phyloP scores from a whole-genome alignment of 2,113 vertebrate genomes.

The Chionomys nivalis region DNA sequence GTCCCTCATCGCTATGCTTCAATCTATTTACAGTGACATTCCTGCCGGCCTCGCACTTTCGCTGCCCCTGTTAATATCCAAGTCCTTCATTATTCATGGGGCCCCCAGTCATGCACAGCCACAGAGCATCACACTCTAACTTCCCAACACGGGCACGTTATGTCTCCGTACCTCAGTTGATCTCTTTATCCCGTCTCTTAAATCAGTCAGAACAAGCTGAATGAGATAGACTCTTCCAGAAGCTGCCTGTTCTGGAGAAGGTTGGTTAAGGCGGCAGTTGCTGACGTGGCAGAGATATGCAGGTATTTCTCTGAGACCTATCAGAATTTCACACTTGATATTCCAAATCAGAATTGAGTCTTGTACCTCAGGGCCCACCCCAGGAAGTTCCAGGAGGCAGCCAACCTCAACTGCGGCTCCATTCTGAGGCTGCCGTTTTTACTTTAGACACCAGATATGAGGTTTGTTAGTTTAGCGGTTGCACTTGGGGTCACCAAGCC shows the following conservation, averaged over 20 bases:
- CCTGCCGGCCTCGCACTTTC: neutral
- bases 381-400: neutral
- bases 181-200: neutral
- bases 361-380: rapidly evolving
- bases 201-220: neutral
- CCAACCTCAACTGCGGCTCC: rapidly evolving
- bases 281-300: rapidly evolving
- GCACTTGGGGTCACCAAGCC: neutral
- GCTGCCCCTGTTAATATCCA: neutral
- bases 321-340: rapidly evolving
- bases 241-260: neutral
- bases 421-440: neutral
- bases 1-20: neutral
- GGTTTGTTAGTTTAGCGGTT: neutral
- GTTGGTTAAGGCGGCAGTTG: too few relatives aligned
- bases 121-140: rapidly evolving
- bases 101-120: rapidly evolving
- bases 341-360: neutral
- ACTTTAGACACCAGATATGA: neutral
- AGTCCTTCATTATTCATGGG: neutral
- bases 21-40: conserved; percentile 49
- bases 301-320: rapidly evolving
- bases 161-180: neutral
- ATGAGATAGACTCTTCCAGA: neutral
- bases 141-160: rapidly evolving